Evolutionary conservation across 23 tunicate genomes (phyloP).

Genomic region (Styela clava): DNA sequence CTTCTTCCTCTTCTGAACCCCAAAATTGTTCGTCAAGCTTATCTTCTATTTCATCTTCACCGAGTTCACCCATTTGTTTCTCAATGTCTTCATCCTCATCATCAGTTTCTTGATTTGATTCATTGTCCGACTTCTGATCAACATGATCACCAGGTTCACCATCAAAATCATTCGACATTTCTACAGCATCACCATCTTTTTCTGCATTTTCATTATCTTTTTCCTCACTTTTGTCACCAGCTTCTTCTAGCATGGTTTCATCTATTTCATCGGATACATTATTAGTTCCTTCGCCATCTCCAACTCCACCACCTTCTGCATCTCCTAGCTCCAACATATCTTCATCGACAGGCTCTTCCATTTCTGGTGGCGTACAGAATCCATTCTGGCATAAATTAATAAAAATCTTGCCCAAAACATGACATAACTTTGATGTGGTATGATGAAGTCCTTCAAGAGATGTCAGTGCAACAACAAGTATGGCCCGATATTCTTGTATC

Average conservation of each 20-base stretch:
- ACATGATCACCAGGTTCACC: conserved; percentile 58
- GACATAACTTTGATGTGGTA: conserved; percentile 8
- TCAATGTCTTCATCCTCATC: conserved; percentile 42
- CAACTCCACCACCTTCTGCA: conserved; percentile 63
- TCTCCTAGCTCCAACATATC: conserved; percentile 77
- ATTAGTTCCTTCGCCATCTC: conserved; percentile 85
- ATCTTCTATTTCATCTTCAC: conserved; percentile 51
- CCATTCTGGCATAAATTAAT: conserved; percentile 3
- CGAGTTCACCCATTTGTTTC: conserved; percentile 94
- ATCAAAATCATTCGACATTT: conserved; percentile 81
- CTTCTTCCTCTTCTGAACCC: conserved; percentile 88
- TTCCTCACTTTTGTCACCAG: conserved; percentile 41
- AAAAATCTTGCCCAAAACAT: background rate
- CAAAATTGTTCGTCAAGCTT: conserved; percentile 87
- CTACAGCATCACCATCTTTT: conserved; percentile 69
- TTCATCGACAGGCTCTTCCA: conserved; percentile 39
- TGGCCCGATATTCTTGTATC: background rate
- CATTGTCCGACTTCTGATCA: conserved; percentile 28
- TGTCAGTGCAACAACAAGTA: background rate
- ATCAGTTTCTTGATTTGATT: conserved; percentile 16
- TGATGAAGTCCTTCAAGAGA: background rate
- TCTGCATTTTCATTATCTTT: conserved; percentile 49
- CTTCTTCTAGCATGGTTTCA: conserved; percentile 39
- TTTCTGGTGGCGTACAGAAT: conserved; percentile 14
- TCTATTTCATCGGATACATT: conserved; percentile 93